Base-by-base conservation (phyloP, 2,797 vertebrate genomes). In the Fundulus diaphanus region DNA sequence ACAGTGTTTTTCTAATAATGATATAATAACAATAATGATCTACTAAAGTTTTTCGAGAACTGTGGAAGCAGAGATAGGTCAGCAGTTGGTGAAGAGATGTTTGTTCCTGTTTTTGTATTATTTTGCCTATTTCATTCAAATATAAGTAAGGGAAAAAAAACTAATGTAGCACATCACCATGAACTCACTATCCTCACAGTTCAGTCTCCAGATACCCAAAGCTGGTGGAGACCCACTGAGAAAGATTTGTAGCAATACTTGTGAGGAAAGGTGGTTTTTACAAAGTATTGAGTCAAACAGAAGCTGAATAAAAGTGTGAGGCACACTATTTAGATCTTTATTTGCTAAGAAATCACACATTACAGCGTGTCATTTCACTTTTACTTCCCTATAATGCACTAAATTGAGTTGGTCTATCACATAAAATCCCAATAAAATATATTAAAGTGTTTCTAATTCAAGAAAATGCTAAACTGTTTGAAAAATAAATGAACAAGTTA, bases 401-500 rank as follows among this genome's bases (percentile, higher is more conserved):
- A 59, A 7, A 3, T 18, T 33, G 31, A 57, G 13, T 57, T 31
- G 27, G 56, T 57, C 56, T 57, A 29, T 31, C 15, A 6, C 29
- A 33, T 16, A 59, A 33, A 33, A 59, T 33, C 29, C 16, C 56
- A 33, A 33, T 33, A 18, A 59, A 59, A 59, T 31, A 59, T 6
- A 33, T 8, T 33, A 7, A 33, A 33, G 29, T 33, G 29, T 7
- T 59, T 59, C 56, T 59, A 18, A 56, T 59, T 2, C 20, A 31
- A 33, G n/a, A 33, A 33, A 59, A 31, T 7, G 29, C 15, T 12
- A 29, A 5, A 59, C 5, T 6, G 29, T 59, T 59, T 59, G 29
- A 57, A 31, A 57, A 29, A 16, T 57, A 16, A 57, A 31, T 29
- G 13, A 57, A 57, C 31, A 29, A 57, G 27, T 75, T 82, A 6